Percentiles rank a stretch among this genome's conserved stretches.
These are phyloP conservation scores for Cottus gobio DNA, from an alignment of 2,113 vertebrate species.

Conservation along the genomic window DNA sequence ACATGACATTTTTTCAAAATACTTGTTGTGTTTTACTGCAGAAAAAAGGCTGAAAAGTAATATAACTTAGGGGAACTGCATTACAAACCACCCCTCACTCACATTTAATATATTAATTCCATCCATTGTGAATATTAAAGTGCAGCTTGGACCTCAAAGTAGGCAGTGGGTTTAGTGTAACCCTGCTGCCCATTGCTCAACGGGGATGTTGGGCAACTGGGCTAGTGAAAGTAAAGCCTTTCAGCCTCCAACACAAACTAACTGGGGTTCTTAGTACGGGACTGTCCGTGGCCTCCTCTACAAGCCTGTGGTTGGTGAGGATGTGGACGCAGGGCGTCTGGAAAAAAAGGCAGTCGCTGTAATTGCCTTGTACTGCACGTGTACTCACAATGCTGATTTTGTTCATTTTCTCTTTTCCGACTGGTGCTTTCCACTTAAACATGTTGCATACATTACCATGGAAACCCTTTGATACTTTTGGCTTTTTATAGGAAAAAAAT, in stretches of 20 bases:
- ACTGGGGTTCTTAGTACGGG: background rate
- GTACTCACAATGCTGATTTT: conserved; percentile 12
- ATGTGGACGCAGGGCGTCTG: background rate
- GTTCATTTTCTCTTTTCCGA: conserved; percentile 6
- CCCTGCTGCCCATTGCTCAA: background rate
- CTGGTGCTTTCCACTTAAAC: conserved; percentile 1
- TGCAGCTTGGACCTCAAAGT: background rate
- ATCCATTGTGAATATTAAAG: background rate
- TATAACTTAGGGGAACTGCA: background rate
- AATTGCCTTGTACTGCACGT: conserved; percentile 9
- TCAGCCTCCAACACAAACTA: background rate
- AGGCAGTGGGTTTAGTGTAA: background rate
- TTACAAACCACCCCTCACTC: background rate
- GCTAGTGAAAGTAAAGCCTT: background rate
- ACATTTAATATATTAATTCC: background rate
- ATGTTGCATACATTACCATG: conserved; percentile 20
- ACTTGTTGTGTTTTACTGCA: background rate
- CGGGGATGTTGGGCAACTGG: background rate
- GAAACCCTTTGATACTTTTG: conserved; percentile 23
- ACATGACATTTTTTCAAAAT: background rate
- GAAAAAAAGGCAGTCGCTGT: conserved; percentile 24
- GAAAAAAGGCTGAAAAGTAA: background rate
- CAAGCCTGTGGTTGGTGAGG: conserved; percentile 5
- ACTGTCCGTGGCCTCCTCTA: background rate
- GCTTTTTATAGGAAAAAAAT: conserved; percentile 19